Evolutionary conservation across 2,888 invertebrate species (phyloP).

Genomic region (Patella pellucida): DNA sequence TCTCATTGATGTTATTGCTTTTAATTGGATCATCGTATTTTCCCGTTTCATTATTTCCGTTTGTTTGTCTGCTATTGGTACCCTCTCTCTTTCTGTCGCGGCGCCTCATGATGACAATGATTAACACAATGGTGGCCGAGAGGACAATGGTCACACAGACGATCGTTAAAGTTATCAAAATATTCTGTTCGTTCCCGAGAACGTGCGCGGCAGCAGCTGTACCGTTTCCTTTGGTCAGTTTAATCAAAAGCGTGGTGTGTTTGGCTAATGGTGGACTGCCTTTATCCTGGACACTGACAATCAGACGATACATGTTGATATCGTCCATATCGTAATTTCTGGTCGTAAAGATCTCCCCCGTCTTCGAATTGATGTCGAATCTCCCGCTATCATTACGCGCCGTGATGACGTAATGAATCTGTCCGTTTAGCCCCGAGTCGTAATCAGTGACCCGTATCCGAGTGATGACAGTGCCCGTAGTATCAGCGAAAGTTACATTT

Average conservation of each 20-base stretch:
- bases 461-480: conserved; percentile 40
- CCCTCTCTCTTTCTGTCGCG: conserved; percentile 40
- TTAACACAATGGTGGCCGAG: conserved; percentile 58
- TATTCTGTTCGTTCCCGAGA: conserved; percentile 29
- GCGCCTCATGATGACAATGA: conserved; percentile 56
- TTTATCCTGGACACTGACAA: conserved; percentile 35
- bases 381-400: conserved; percentile 39
- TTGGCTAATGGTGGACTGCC: conserved; percentile 35
- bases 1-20: not conserved
- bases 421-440: conserved; percentile 48
- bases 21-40: not conserved
- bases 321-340: conserved; percentile 22
- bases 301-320: conserved; percentile 32
- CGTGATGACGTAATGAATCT: conserved; percentile 45
- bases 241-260: conserved; percentile 30
- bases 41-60: not conserved
- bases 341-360: conserved; percentile 37
- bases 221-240: conserved; percentile 32
- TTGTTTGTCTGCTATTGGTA: not conserved
- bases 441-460: conserved; percentile 44
- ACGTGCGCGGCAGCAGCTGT: conserved; percentile 18
- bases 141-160: conserved; percentile 57
- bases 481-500: conserved; percentile 41
- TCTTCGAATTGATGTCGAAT: conserved; percentile 44
- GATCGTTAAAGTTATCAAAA: conserved; percentile 54